A percentile compares a stretch with the other conserved stretches of the same genome.
These are phyloP conservation scores for Rhizomys pruinosus DNA, from an alignment of 2,113 vertebrate species.

Conservation along the genomic window DNA sequence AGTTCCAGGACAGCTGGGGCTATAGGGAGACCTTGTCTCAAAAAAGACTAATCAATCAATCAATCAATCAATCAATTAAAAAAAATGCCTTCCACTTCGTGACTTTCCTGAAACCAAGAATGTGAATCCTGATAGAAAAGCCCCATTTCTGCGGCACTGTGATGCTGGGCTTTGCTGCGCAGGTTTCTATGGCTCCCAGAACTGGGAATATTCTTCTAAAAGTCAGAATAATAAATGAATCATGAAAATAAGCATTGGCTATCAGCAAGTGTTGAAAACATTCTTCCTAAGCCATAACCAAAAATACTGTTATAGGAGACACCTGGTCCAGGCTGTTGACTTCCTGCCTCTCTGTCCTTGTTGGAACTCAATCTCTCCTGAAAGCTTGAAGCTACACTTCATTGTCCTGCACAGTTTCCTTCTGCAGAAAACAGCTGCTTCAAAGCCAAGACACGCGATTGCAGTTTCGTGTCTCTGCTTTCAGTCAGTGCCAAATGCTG, in stretches of 20 bases:
- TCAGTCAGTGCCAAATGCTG: neutral
- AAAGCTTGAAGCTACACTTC: neutral
- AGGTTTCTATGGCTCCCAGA: neutral
- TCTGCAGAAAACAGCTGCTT: neutral
- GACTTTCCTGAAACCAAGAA: too few species aligned
- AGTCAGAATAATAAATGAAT: neutral
- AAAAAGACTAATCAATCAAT: too few species aligned
- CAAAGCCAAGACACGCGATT: neutral
- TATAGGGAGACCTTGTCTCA: too few species aligned
- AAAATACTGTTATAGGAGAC: neutral
- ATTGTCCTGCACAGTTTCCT: neutral
- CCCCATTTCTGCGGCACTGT: neutral
- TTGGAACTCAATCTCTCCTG: neutral
- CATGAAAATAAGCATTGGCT: neutral
- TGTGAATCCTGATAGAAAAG: neutral
- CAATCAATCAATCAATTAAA: too few species aligned
- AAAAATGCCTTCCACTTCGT: neutral
- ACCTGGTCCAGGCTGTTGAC: neutral
- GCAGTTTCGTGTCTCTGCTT: neutral
- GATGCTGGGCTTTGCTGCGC: neutral
- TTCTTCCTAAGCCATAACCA: neutral
- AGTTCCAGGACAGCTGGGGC: too few species aligned
- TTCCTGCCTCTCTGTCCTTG: neutral
- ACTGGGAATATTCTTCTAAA: neutral
- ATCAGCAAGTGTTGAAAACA: neutral